Evolutionary conservation across 2,113 vertebrate genomes (phyloP).

Genomic region (Cettia cetti): DNA sequence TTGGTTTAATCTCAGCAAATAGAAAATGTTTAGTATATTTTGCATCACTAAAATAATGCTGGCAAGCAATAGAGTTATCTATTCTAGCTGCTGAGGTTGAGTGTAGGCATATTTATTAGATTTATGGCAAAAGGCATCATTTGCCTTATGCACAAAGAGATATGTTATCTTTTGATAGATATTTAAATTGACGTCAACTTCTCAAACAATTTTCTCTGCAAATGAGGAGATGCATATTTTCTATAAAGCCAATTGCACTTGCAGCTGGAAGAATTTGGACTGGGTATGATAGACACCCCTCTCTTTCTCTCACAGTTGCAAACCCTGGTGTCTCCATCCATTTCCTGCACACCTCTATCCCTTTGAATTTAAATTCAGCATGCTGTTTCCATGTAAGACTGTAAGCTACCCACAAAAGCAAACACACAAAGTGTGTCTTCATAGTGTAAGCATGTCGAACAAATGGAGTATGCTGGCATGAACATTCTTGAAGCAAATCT

Average conservation of each 20-base stretch:
- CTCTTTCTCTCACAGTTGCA: background rate
- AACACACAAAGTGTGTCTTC: background rate
- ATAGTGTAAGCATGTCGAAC: background rate
- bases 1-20: background rate
- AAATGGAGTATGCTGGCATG: background rate
- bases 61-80: background rate
- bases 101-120: background rate
- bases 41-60: background rate
- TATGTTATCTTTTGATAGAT: background rate
- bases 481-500: background rate
- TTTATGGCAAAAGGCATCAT: background rate
- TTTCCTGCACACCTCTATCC: background rate
- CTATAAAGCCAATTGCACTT: background rate
- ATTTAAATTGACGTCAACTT: background rate
- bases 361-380: background rate
- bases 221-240: background rate
- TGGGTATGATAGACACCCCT: accelerated
- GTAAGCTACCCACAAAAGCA: background rate
- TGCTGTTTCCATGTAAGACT: background rate
- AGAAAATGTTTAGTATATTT: background rate
- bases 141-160: too few relatives aligned
- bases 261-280: background rate
- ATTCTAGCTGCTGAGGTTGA: background rate
- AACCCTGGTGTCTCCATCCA: background rate
- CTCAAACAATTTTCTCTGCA: background rate